Percentiles rank a stretch among this genome's conserved stretches.
Evolutionary conservation across 2,888 invertebrate genomes (phyloP).

Genomic region (Spilosoma lubricipeda): DNA sequence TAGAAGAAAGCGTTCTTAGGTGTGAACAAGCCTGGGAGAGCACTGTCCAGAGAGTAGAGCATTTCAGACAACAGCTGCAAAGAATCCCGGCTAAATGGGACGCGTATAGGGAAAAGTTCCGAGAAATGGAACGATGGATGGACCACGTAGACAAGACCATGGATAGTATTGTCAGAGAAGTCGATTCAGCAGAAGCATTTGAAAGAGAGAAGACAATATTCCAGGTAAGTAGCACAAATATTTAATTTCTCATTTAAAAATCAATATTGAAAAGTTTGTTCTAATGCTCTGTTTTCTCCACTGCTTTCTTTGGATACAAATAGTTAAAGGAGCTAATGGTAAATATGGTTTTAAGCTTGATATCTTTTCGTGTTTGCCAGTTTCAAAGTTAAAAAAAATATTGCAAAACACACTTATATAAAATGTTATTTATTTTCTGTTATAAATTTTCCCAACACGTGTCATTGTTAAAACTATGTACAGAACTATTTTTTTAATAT

Average conservation of each 20-base stretch:
- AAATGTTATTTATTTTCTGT: background rate
- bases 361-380: background rate
- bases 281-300: conserved; percentile 29
- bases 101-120: conserved; percentile 92
- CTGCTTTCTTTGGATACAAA: conserved; percentile 60
- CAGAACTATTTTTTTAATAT: background rate
- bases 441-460: too few species aligned
- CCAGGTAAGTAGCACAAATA: conserved; percentile 88
- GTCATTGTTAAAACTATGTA: too few species aligned
- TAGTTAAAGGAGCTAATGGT: conserved; percentile 84
- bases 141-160: conserved; percentile 94
- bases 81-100: conserved; percentile 97
- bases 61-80: conserved; percentile 88
- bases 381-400: background rate
- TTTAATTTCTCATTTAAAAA: background rate
- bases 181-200: conserved; percentile 95
- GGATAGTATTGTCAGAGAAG: conserved; percentile 93
- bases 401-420: background rate
- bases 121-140: conserved; percentile 96
- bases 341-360: conserved; percentile 55
- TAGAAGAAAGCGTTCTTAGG: conserved; percentile 89
- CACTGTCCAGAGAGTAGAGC: conserved; percentile 90
- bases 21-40: conserved; percentile 92
- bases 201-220: conserved; percentile 95
- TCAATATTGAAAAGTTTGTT: background rate